Evolutionary conservation across 2,113 vertebrate species (phyloP).

Genomic region (Oncorhynchus kisutch): DNA sequence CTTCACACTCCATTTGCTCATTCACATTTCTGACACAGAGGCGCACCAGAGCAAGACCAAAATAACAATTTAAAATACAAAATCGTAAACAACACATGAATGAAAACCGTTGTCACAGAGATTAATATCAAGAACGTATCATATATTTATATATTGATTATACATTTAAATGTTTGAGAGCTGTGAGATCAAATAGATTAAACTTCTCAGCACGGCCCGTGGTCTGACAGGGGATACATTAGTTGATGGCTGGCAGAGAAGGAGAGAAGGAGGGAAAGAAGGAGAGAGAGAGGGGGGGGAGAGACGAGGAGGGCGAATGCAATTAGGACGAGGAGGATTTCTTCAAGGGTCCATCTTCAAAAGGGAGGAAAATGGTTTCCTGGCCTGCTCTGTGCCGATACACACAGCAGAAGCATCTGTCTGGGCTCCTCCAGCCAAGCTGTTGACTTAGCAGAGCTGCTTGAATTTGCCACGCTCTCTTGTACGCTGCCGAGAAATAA

Average conservation of each 20-base stretch:
- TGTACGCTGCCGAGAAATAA: constrained; percentile 3
- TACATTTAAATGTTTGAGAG: constrained; percentile 34
- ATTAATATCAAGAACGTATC: constrained; percentile 8
- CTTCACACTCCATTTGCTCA: constrained; percentile 55
- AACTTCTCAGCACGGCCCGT: constrained; percentile 18
- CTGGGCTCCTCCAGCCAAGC: constrained; percentile 36
- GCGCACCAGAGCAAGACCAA: constrained; percentile 33
- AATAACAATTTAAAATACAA: constrained; percentile 47
- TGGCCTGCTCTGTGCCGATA: constrained; percentile 44
- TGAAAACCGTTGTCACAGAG: constrained; percentile 8
- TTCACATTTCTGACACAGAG: constrained; percentile 47
- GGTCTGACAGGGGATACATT: constrained; percentile 24
- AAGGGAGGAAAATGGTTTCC: constrained; percentile 33
- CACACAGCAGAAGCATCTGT: constrained; percentile 27
- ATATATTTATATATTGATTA: constrained; percentile 31
- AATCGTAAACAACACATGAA: constrained; percentile 36
- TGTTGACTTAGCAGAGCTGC: constrained; percentile 59
- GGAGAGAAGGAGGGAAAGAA: not conserved
- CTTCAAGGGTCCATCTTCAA: constrained; percentile 53
- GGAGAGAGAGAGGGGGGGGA: not conserved
- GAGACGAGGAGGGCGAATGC: constrained; percentile 16
- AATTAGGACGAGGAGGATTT: constrained; percentile 52
- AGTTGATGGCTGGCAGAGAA: too few species aligned
- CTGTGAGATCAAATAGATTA: not conserved
- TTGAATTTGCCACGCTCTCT: constrained; percentile 10